Evolutionary conservation across 2,888 invertebrate species (phyloP).

Genomic region (Drosophila aldrichi): DNA sequence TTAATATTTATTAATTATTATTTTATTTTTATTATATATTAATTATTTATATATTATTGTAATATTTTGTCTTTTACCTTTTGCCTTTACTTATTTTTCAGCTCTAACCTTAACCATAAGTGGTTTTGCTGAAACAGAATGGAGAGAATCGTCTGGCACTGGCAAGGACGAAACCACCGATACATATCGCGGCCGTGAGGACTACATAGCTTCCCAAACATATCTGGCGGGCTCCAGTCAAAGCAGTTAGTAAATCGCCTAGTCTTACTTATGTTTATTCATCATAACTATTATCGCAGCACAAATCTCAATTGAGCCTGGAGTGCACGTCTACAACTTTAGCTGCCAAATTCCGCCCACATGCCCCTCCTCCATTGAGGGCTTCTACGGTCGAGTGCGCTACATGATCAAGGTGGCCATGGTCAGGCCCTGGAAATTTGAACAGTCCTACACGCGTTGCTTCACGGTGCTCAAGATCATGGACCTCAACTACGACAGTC

Average conservation of each 20-base stretch:
- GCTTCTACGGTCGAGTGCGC: constrained; percentile 86
- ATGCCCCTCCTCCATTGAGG: constrained; percentile 87
- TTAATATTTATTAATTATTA: no score
- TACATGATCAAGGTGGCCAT: constrained; percentile 89
- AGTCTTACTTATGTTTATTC: no score
- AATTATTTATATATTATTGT: no score
- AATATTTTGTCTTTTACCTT: neutral
- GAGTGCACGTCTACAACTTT: constrained; percentile 86
- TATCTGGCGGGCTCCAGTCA: constrained; percentile 85
- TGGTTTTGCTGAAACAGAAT: constrained; percentile 71
- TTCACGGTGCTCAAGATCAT: constrained; percentile 92
- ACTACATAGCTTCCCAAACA: constrained; percentile 85
- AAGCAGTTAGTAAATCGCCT: constrained; percentile 44
- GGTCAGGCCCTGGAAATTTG: constrained; percentile 94
- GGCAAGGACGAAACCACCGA: constrained; percentile 11
- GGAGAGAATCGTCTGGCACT: constrained; percentile 37
- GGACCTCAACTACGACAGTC: constrained; percentile 87
- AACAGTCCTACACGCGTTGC: constrained; percentile 88
- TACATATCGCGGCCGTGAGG: constrained; percentile 65
- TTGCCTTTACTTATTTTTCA: constrained; percentile 10
- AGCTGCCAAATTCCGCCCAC: constrained; percentile 85
- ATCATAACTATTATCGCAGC: constrained; percentile 22
- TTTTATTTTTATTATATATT: no score
- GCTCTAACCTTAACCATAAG: constrained; percentile 64
- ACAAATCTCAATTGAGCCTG: constrained; percentile 83